phyloP scores from a whole-genome alignment of 2,113 vertebrate species.

The Clarias macrocephalus region DNA sequence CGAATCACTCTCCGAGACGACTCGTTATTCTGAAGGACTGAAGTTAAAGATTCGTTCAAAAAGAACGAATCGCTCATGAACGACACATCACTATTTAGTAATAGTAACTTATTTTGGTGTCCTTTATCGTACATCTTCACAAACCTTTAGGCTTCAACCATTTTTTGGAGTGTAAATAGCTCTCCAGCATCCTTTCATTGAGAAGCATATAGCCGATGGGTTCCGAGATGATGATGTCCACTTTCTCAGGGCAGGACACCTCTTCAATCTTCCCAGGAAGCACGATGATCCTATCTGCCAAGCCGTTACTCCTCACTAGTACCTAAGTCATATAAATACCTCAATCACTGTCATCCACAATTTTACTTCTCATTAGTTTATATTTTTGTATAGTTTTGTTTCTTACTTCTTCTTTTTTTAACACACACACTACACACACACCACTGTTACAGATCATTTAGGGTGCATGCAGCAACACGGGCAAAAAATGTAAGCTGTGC shows the following conservation, averaged over 20 bases:
- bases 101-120: not conserved
- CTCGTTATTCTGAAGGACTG: too few species aligned
- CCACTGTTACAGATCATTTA: constrained; percentile 4
- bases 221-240: constrained; percentile 80
- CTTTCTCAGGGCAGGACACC: constrained; percentile 70
- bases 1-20: too few species aligned
- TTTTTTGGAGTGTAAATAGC: constrained; percentile 77
- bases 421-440: not conserved
- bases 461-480: not conserved
- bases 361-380: not conserved
- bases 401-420: not conserved
- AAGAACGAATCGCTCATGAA: too few species aligned
- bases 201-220: constrained; percentile 81
- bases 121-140: constrained; percentile 14
- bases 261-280: constrained; percentile 76
- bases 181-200: constrained; percentile 75
- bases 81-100: too few species aligned
- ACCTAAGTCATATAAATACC: constrained; percentile 60
- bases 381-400: not conserved
- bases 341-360: not conserved
- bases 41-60: too few species aligned
- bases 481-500: constrained; percentile 9
- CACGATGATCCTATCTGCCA: constrained; percentile 75
- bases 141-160: constrained; percentile 79
- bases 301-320: constrained; percentile 74